A percentile compares a stretch with the other conserved stretches of the same genome.
Conservation (phyloP, 2,797 vertebrate genomes). For the Cossypha polioptera region DNA sequence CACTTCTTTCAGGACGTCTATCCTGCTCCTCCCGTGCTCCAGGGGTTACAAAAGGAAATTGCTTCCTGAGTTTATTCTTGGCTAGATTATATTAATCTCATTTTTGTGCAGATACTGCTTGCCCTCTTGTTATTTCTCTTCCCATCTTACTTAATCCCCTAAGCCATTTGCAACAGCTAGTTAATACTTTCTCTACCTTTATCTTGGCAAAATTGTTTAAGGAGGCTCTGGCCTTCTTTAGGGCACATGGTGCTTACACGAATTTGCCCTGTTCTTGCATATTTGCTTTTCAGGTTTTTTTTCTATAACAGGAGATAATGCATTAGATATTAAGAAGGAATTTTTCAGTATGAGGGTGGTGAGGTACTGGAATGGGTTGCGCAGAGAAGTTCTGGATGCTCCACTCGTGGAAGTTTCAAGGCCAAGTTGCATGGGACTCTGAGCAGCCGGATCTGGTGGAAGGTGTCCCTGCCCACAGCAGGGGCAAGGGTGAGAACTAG, state of each 20-base stretch:
- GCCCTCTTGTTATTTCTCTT: not conserved
- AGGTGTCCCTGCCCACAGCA: not conserved
- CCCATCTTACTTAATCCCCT: not conserved
- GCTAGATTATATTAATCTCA: not conserved
- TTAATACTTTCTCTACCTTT: not conserved
- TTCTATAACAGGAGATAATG: not conserved
- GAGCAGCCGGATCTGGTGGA: not conserved
- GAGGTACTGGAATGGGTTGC: not conserved
- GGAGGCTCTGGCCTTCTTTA: not conserved
- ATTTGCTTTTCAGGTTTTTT: not conserved
- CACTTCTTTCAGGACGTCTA: not conserved
- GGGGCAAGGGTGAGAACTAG: rapidly evolving
- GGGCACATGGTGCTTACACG: not conserved
- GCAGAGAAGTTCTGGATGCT: not conserved
- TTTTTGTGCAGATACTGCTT: not conserved
- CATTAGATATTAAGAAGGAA: not conserved
- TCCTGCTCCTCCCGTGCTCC: not conserved
- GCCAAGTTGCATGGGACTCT: not conserved
- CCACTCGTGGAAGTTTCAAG: not conserved
- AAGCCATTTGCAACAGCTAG: not conserved
- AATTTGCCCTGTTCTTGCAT: not conserved
- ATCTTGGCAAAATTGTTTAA: not conserved
- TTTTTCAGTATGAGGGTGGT: not conserved
- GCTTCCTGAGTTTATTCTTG: not conserved
- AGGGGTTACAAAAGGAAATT: not conserved